These are phyloP conservation scores for Poeciliopsis gracilis DNA, from an alignment of 2,797 vertebrate genomes.

Conservation along the genomic window DNA sequence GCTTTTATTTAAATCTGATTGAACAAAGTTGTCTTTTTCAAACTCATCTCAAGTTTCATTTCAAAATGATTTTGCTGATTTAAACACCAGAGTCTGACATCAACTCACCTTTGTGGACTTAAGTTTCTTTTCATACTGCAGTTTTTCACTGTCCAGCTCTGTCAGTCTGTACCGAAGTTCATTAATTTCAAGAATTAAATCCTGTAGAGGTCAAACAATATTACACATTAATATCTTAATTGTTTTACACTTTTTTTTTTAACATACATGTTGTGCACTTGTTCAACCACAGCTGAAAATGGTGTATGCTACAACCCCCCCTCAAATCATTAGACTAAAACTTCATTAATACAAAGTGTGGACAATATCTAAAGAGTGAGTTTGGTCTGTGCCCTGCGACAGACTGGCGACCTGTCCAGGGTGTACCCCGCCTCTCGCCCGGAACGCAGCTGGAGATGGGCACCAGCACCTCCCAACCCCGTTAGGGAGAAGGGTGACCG, in stretches of 20 bases:
- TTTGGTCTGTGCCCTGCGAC: neutral
- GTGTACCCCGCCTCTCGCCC: too few species aligned
- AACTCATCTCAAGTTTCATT: neutral
- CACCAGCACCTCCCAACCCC: too few species aligned
- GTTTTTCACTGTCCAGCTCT: constrained; percentile 91
- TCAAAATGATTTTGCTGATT: neutral
- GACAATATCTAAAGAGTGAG: neutral
- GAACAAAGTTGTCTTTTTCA: neutral
- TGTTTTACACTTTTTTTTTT: neutral
- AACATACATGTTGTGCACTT: neutral
- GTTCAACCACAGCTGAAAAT: neutral
- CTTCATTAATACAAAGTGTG: neutral
- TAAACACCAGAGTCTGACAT: neutral
- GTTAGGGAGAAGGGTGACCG: too few species aligned
- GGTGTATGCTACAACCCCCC: neutral
- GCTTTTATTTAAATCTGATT: neutral
- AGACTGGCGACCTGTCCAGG: too few species aligned
- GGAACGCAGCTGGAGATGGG: too few species aligned
- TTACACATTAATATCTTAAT: neutral
- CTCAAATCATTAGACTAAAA: neutral
- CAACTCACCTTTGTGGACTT: constrained; percentile 93
- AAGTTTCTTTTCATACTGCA: constrained; percentile 96
- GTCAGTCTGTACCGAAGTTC: constrained; percentile 90
- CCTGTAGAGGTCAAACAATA: constrained; percentile 73
- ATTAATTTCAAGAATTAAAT: constrained; percentile 91